Percentiles rank a stretch among this genome's conserved stretches.
Evolutionary conservation across 2,113 vertebrate species (phyloP).

Genomic region (Actenoides hombroni): DNA sequence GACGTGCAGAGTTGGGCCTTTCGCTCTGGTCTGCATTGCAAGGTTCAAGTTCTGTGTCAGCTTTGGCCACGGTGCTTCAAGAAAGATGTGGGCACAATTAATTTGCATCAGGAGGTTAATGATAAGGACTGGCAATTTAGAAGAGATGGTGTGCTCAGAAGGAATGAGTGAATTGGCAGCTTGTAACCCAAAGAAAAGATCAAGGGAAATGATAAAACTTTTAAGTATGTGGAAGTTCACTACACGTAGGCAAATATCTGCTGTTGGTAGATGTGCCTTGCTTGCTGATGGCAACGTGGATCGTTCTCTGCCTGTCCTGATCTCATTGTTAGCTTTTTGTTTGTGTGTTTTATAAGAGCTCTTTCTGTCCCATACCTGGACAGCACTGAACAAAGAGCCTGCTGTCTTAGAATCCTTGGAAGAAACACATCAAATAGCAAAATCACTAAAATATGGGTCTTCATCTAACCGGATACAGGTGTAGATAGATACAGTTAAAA

Average conservation of each 20-base stretch:
- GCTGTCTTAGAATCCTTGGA: background rate
- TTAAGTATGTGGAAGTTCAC: background rate
- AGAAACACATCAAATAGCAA: background rate
- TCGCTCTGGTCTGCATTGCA: background rate
- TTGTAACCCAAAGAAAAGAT: conserved; percentile 7
- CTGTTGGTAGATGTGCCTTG: background rate
- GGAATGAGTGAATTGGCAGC: background rate
- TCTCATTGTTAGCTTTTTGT: background rate
- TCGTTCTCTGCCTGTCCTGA: background rate
- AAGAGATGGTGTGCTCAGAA: background rate
- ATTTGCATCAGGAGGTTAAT: background rate
- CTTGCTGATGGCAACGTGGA: background rate
- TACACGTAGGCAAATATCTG: background rate
- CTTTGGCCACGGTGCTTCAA: background rate
- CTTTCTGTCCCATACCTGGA: background rate
- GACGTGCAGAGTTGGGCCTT: background rate
- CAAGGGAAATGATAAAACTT: background rate
- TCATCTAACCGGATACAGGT: background rate
- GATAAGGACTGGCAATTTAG: background rate
- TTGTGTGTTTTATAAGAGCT: background rate
- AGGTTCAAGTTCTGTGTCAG: background rate
- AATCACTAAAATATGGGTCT: background rate
- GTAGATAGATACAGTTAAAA: background rate
- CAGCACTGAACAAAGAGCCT: background rate
- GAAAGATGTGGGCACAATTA: background rate